Percentiles rank a stretch among this genome's conserved stretches.
These are phyloP conservation scores for Thalassarche chlororhynchos DNA, from an alignment of 2,113 vertebrate species.

Conservation along the genomic window DNA sequence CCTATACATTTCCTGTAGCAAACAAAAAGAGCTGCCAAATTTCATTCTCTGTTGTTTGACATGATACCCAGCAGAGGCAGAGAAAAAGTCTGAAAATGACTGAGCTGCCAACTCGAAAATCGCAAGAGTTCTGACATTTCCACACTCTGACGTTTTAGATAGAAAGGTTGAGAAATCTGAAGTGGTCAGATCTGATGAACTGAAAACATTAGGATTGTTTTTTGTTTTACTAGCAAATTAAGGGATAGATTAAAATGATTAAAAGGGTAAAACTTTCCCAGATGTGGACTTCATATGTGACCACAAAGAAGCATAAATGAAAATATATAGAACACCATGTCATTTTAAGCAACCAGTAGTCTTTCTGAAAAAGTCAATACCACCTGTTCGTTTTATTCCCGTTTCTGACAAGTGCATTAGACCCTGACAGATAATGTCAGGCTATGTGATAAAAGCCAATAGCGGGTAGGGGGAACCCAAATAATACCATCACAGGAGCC, in stretches of 20 bases:
- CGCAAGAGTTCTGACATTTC: neutral
- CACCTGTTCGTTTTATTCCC: neutral
- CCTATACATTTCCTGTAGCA: neutral
- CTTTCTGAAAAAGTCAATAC: neutral
- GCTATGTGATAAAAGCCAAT: neutral
- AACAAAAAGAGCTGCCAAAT: neutral
- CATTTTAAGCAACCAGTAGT: neutral
- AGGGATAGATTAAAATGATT: neutral
- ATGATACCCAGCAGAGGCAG: neutral
- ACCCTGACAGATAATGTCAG: neutral
- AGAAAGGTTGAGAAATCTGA: neutral
- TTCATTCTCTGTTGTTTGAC: neutral
- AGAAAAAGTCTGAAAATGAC: neutral
- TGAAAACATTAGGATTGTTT: neutral
- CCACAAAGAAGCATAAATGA: neutral
- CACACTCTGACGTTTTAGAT: neutral
- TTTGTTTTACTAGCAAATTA: neutral
- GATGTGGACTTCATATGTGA: neutral
- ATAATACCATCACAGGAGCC: neutral
- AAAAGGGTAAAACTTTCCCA: neutral
- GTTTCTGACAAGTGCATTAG: neutral
- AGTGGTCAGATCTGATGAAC: neutral
- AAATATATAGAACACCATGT: neutral
- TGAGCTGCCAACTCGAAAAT: neutral
- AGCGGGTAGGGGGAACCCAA: accelerated